Percentiles rank a stretch among this genome's conserved stretches.
phyloP scores from a whole-genome alignment of 2,888 invertebrate genomes.

The Callyntrura guangdongensis region DNA sequence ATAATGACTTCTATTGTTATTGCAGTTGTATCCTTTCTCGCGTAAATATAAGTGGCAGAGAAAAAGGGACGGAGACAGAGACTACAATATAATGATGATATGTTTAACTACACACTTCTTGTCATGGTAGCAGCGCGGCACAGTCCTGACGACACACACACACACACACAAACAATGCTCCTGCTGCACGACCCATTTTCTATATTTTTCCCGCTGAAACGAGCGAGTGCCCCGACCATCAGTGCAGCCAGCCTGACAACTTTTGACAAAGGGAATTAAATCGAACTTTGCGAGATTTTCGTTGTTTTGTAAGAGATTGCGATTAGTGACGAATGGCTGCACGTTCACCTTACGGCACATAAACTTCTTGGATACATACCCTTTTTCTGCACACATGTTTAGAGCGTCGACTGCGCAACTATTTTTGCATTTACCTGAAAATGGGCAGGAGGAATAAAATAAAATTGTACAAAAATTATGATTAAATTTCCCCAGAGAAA shows the following conservation, averaged over 20 bases:
- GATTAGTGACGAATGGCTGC: not conserved
- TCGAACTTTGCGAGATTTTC: slow-evolving; percentile 23
- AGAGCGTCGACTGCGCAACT: not conserved
- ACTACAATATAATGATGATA: slow-evolving; percentile 1
- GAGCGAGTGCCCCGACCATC: not conserved
- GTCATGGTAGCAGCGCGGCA: not conserved
- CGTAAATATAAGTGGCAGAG: slow-evolving; percentile 20
- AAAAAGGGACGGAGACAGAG: not conserved
- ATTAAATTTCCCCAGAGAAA: not conserved
- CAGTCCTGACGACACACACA: not conserved
- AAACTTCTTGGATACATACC: too few relatives aligned
- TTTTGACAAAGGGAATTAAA: slow-evolving; percentile 1
- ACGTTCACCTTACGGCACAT: not conserved
- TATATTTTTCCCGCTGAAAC: not conserved
- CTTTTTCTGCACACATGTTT: not conserved
- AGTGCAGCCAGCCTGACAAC: not conserved
- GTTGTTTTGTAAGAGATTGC: not conserved
- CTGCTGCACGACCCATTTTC: not conserved
- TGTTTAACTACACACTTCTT: slow-evolving; percentile 8
- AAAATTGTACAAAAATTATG: slow-evolving; percentile 30
- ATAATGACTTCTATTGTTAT: slow-evolving; percentile 68
- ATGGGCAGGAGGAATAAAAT: slow-evolving; percentile 5
- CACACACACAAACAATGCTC: too few relatives aligned
- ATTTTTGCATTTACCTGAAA: slow-evolving; percentile 10
- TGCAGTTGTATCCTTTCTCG: slow-evolving; percentile 52